A percentile compares a stretch with the other conserved stretches of the same genome.
These are phyloP conservation scores for Agrotis segetum DNA, from an alignment of 2,888 invertebrate species.

Conservation along the genomic window DNA sequence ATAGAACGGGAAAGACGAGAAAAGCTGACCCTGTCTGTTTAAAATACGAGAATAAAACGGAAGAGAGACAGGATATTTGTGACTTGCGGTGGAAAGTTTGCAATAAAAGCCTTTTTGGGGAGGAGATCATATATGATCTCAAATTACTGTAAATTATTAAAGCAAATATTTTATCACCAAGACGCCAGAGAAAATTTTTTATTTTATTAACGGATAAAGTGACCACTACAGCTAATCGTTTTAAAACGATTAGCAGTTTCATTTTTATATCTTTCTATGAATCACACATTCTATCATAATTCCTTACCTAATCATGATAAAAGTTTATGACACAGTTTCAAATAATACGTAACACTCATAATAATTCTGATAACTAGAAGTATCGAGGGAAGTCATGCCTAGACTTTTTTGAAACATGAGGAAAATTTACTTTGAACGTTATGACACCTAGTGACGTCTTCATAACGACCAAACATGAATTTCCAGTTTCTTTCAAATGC, in stretches of 20 bases:
- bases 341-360: slow-evolving; percentile 5
- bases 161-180: not conserved
- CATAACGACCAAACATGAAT: slow-evolving; percentile 23
- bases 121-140: not conserved
- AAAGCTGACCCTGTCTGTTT: not conserved
- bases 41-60: too few species aligned
- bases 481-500: slow-evolving; percentile 31
- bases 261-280: not conserved
- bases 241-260: not conserved
- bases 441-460: not conserved
- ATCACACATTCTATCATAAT: slow-evolving; percentile 9
- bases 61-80: not conserved
- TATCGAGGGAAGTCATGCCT: not conserved
- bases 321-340: not conserved
- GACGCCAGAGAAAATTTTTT: not conserved
- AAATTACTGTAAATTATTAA: not conserved
- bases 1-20: not conserved
- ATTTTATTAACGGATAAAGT: not conserved
- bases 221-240: not conserved
- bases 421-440: slow-evolving; percentile 11
- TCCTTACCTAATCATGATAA: slow-evolving; percentile 5
- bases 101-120: not conserved
- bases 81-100: not conserved
- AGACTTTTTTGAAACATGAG: not conserved
- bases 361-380: not conserved